phyloP scores from a whole-genome alignment of 2,888 invertebrate genomes.

The Ommatoiulus sabulosus region DNA sequence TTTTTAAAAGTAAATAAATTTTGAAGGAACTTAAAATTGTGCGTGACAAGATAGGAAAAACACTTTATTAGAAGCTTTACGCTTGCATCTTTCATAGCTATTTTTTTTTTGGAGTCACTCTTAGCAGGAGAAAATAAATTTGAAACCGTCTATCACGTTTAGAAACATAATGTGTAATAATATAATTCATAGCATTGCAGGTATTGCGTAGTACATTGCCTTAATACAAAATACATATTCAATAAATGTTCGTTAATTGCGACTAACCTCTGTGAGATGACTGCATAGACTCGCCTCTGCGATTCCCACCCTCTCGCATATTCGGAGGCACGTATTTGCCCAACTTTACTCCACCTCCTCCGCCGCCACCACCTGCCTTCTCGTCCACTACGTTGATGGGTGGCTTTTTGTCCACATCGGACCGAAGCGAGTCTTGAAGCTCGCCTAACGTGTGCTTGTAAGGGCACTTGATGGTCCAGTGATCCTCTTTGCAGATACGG shows the following conservation, averaged over 20 bases:
- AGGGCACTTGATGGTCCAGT: constrained; percentile 98
- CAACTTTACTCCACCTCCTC: constrained; percentile 61
- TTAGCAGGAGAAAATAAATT: too few species aligned
- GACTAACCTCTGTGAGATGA: constrained; percentile 68
- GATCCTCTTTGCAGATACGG: constrained; percentile 92
- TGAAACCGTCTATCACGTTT: too few species aligned
- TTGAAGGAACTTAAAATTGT: too few species aligned
- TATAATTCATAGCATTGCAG: not conserved
- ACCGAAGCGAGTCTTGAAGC: constrained; percentile 65
- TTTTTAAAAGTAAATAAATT: too few species aligned
- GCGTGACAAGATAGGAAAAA: too few species aligned
- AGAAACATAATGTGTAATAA: too few species aligned
- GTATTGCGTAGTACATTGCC: too few species aligned
- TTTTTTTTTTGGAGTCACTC: too few species aligned
- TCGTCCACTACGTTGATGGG: constrained; percentile 61
- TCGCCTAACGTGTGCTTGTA: constrained; percentile 86
- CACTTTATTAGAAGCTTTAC: too few species aligned
- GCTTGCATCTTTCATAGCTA: too few species aligned
- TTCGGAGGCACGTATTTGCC: constrained; percentile 82
- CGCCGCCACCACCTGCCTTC: constrained; percentile 61
- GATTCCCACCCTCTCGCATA: constrained; percentile 84
- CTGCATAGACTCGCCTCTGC: constrained; percentile 78
- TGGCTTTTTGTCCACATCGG: constrained; percentile 68
- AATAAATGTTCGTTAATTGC: not conserved
- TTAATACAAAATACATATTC: too few species aligned